phyloP scores from a whole-genome alignment of 1,140 invertebrate genomes.

The Cotesia typhae region DNA sequence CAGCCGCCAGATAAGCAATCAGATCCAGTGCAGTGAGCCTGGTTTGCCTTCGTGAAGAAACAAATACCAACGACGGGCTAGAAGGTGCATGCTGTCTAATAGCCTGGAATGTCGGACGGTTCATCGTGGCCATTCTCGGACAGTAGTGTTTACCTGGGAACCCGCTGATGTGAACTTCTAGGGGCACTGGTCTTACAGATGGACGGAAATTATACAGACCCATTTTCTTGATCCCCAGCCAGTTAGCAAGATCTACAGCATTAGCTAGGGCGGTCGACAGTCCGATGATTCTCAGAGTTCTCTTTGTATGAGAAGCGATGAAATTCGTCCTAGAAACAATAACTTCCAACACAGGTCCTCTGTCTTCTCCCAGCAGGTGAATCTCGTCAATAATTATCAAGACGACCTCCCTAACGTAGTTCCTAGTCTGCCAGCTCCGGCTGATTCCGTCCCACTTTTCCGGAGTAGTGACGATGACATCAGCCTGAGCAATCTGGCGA shows the following conservation, averaged over 20 bases:
- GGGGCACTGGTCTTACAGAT: slow-evolving; percentile 94
- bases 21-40: slow-evolving; percentile 95
- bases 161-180: slow-evolving; percentile 94
- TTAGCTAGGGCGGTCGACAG: slow-evolving; percentile 98
- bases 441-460: slow-evolving; percentile 99
- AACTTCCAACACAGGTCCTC: slow-evolving; percentile 86
- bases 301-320: slow-evolving; percentile 86
- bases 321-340: slow-evolving; percentile 92
- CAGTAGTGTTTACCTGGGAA: slow-evolving; percentile 98
- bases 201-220: slow-evolving; percentile 98
- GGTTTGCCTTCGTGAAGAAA: slow-evolving; percentile 97
- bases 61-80: slow-evolving; percentile 94
- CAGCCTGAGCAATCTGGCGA: slow-evolving; percentile 81
- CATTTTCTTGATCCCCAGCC: slow-evolving; percentile 89
- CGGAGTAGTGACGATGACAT: slow-evolving; percentile 97
- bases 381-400: slow-evolving; percentile 99
- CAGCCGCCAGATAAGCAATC: slow-evolving; percentile 90
- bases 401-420: slow-evolving; percentile 92
- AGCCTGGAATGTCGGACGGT: slow-evolving; percentile 97
- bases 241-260: slow-evolving; percentile 95
- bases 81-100: slow-evolving; percentile 91
- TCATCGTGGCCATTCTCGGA: slow-evolving; percentile 99
- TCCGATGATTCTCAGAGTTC: slow-evolving; percentile 87
- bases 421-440: slow-evolving; percentile 95
- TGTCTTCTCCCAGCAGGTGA: slow-evolving; percentile 91